phyloP scores from a whole-genome alignment of 2,113 vertebrate species.

The Gallinago paraguaiae region DNA sequence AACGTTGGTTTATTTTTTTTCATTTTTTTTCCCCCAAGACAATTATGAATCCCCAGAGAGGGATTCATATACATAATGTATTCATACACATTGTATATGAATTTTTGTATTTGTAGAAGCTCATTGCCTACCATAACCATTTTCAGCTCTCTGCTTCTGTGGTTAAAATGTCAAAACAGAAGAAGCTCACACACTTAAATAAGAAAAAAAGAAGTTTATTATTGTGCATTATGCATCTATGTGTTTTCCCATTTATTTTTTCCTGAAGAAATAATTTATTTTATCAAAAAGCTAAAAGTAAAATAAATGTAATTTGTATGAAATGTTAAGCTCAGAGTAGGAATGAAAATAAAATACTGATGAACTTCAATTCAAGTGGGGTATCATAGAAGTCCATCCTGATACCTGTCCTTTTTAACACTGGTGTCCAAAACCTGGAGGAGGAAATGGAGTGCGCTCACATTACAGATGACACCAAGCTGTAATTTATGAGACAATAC shows the following conservation, averaged over 20 bases:
- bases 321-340: background rate
- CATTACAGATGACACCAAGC: background rate
- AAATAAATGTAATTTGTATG: background rate
- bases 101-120: background rate
- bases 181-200: background rate
- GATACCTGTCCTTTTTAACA: background rate
- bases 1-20: accelerated
- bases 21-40: accelerated
- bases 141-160: background rate
- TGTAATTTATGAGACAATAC: background rate
- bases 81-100: background rate
- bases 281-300: background rate
- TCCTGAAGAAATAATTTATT: background rate
- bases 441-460: background rate
- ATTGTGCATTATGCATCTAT: background rate
- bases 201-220: background rate
- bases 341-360: background rate
- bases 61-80: background rate
- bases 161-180: background rate
- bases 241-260: background rate
- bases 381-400: background rate
- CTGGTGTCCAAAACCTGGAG: background rate
- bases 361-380: background rate
- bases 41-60: background rate
- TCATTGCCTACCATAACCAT: background rate